Evolutionary conservation across 2,113 vertebrate species (phyloP).

Genomic region (Psittacula cyanocephala): DNA sequence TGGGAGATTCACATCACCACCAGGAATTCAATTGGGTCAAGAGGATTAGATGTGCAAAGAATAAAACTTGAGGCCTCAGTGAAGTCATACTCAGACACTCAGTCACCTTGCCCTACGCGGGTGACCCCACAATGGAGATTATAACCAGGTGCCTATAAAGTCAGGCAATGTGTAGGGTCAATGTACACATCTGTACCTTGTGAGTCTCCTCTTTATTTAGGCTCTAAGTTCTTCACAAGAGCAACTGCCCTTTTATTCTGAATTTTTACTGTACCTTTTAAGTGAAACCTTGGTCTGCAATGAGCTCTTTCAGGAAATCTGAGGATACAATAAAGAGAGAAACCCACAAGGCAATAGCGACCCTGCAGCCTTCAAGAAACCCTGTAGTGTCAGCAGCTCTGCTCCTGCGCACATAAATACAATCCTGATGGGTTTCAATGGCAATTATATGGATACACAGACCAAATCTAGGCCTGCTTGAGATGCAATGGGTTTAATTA

Average conservation of each 20-base stretch:
- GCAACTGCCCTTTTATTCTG: not conserved
- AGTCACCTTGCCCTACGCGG: not conserved
- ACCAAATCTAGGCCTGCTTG: not conserved
- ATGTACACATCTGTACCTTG: rapidly evolving
- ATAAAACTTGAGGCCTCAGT: not conserved
- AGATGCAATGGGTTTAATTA: not conserved
- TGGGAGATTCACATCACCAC: not conserved
- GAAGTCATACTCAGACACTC: not conserved
- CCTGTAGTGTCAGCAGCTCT: not conserved
- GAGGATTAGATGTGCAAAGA: not conserved
- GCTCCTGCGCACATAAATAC: not conserved
- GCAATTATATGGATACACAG: not conserved
- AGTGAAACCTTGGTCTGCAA: not conserved
- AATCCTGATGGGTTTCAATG: not conserved
- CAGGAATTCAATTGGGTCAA: not conserved
- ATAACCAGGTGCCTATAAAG: not conserved
- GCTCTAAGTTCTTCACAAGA: not conserved
- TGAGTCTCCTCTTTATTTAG: not conserved
- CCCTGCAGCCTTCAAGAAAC: not conserved
- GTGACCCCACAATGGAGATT: not conserved
- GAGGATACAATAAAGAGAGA: not conserved
- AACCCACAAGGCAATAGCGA: not conserved
- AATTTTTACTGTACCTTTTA: not conserved
- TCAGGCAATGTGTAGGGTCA: not conserved
- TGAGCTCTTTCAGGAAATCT: not conserved